Evolutionary conservation across 2,888 invertebrate species (phyloP), one percentile per base, ranked within the genome.

Genomic region (Ormyrus pomaceus): DNA sequence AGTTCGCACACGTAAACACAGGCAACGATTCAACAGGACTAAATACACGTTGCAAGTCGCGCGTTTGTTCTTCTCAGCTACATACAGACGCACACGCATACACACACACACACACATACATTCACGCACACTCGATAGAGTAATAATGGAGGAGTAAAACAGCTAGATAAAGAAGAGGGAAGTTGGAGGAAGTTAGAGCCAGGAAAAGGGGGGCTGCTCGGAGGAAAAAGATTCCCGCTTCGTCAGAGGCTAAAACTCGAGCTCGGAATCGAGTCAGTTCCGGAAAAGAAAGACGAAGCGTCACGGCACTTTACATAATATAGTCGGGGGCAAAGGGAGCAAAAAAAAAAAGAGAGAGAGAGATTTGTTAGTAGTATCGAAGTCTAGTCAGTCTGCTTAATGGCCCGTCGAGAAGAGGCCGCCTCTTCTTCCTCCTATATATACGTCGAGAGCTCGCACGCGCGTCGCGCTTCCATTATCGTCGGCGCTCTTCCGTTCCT

Each of bases 361-460:
- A 72, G 13, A 73, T 73, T 82, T 78, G 68, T 81, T 79, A 79
- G 75, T 80, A 82, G 77, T 65, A 82, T 88, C 53, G 64, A 72
- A 77, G 56, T 65, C 61, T 87, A 87, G 88, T 89, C 88, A 86
- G 84, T 86, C 86, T 86, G 86, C 86, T 86, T 86, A 89, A 90
- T 90, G 90, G 90, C 88, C 89, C 89, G 89, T 84, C 85, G 89
- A 89, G 90, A 87, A 89, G 88, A 87, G 89, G 88, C 51, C 51
- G 88, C 87, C 87, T 86, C 84, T 86, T 86, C 84, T 80, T 82
- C 34, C 34, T 34, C 19, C 19, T 19, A 19, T 19, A 34, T 2
- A 34, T 34, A 34, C 81, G 11, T 10, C 56, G 59, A 59, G 34
- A 34, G 58, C 55, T 59, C 51, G 48, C 51, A 51, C 13, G 10